A percentile compares a stretch with the other conserved stretches of the same genome.
These are phyloP conservation scores for Aphidius ervi DNA, from an alignment of 1,140 invertebrate genomes.

Conservation along the genomic window DNA sequence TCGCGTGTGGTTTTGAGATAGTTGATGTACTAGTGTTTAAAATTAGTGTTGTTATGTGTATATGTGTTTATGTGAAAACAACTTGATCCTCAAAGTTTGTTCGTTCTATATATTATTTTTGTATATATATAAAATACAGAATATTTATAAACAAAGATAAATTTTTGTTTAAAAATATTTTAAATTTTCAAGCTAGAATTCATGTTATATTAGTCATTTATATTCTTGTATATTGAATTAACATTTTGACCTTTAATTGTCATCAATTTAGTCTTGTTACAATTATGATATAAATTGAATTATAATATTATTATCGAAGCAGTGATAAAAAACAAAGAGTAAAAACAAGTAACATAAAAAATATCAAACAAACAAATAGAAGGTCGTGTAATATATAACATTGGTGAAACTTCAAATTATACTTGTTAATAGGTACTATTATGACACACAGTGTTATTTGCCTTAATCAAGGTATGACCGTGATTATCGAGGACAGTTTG, in stretches of 20 bases:
- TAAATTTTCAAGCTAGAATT: no score
- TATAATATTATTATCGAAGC: not conserved
- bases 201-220: not conserved
- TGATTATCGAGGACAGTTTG: no score
- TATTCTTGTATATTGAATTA: not conserved
- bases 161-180: no score
- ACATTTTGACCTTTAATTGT: conserved; percentile 1
- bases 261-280: not conserved
- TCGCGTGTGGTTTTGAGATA: conserved; percentile 12
- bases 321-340: not conserved
- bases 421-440: conserved; percentile 7
- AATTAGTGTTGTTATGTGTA: not conserved
- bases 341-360: no score
- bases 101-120: not conserved
- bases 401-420: conserved; percentile 3
- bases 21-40: conserved; percentile 12
- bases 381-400: not conserved
- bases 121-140: not conserved
- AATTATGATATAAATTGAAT: not conserved
- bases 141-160: no score
- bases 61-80: not conserved
- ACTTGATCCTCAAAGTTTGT: conserved; percentile 8
- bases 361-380: not conserved
- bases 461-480: no score
- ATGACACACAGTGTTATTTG: not conserved